Base-by-base conservation (phyloP, 2,113 vertebrate species). In the Cyprinodon brontotheroides region DNA sequence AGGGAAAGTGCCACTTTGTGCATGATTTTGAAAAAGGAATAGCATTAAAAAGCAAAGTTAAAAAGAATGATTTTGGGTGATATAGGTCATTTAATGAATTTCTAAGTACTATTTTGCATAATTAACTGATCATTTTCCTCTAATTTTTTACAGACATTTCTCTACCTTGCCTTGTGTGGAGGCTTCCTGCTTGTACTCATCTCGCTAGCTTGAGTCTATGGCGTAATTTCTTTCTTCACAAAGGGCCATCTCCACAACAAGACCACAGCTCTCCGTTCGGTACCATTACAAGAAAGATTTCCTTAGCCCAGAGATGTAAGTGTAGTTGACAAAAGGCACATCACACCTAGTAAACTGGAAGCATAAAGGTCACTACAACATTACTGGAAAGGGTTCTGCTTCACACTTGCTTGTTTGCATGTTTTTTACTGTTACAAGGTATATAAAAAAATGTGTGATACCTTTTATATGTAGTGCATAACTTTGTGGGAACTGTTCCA, bases 141-240 rank as follows among this genome's bases (percentile, higher is more conserved):
- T 15, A 81, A 92, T 85, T 68, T 89, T 81, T 93, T 92, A 43
- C 95, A 99, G 97, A 97, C 96, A 95, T 73, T 87, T 87, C 84
- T 96, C 73, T 94, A 93, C 92, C 88, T 97, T 75, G 91, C 94
- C 90, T 86, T 95, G 74, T 96, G 95, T 92, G 94, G 94, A 85
- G 86, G 91, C 81, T 79, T 96, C 88, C 85, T 96, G 87, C 91
- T 96, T 90, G 87, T 96, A 86, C 93, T 95, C 87, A 94, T 97
- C 93, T 89, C 95, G 89, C 85, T 97, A 76, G 95, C 94, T 74
- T 91, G 86, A 70, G 74, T 86, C 39, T 85, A 83, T 63, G 83
- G 74, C 70, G 87, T 82, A 91, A 67, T 72, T 70, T 48, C 72
- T 47, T 41, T 15, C 40, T 64, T 80, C 64, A 38, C 65, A 61